A percentile compares a stretch with the other conserved stretches of the same genome.
Conservation (phyloP, 2,113 vertebrate species). For the Tonatia bakeri region DNA sequence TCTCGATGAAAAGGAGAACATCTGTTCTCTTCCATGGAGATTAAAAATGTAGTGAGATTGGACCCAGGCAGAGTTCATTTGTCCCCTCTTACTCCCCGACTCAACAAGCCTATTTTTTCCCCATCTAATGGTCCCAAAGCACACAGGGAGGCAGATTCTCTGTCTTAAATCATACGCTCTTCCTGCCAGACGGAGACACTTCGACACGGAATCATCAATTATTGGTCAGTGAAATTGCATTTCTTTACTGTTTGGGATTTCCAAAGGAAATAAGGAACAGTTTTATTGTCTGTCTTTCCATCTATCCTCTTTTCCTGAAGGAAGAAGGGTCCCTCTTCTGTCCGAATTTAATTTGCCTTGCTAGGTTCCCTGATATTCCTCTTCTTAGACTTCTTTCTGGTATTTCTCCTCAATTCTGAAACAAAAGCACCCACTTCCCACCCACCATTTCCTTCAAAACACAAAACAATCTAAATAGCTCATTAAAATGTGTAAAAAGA, state of each 20-base stretch:
- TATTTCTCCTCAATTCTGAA: not conserved
- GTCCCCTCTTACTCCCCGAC: not conserved
- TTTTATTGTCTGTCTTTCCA: conserved; percentile 17
- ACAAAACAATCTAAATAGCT: not conserved
- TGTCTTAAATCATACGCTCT: conserved; percentile 52
- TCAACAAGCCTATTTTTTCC: conserved; percentile 20
- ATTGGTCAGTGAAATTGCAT: conserved; percentile 18
- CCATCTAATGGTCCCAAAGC: conserved; percentile 58
- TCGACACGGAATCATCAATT: conserved; percentile 54
- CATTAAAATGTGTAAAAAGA: not conserved
- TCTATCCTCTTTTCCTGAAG: not conserved
- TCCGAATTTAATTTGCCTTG: not conserved
- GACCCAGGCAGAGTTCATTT: conserved; percentile 46
- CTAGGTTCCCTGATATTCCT: not conserved
- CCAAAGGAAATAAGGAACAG: conserved; percentile 50
- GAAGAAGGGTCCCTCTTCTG: not conserved
- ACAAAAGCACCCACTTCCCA: not conserved
- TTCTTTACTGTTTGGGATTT: conserved; percentile 48
- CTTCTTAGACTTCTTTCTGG: not conserved
- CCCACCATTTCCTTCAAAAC: not conserved
- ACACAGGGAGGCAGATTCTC: conserved; percentile 32
- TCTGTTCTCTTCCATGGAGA: conserved; percentile 72
- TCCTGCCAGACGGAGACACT: conserved; percentile 46
- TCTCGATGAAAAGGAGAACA: conserved; percentile 74
- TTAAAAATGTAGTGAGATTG: conserved; percentile 55